A percentile compares a stretch with the other conserved stretches of the same genome.
phyloP scores from a whole-genome alignment of 2,113 vertebrate genomes.

The Sterna hirundo region DNA sequence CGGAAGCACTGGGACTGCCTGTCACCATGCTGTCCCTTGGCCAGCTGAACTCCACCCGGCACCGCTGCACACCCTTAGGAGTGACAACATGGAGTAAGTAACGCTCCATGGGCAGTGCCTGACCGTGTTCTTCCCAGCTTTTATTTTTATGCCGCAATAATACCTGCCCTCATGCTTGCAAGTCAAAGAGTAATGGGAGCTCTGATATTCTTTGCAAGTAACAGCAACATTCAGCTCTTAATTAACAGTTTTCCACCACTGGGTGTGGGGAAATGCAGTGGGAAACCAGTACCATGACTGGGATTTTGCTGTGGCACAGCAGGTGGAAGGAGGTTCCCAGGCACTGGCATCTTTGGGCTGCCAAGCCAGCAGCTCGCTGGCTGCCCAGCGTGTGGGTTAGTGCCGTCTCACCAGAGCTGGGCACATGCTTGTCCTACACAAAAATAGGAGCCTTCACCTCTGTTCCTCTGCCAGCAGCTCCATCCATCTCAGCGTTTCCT shows the following conservation, averaged over 20 bases:
- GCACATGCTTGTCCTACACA: not conserved
- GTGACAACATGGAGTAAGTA: not conserved
- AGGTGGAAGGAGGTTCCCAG: not conserved
- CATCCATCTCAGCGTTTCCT: not conserved
- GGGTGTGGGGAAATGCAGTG: not conserved
- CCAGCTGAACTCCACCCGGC: not conserved
- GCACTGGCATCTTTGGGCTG: not conserved
- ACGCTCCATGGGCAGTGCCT: not conserved
- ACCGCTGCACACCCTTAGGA: not conserved
- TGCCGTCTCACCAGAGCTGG: not conserved
- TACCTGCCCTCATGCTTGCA: not conserved
- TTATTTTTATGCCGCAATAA: not conserved
- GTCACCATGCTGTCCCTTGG: not conserved
- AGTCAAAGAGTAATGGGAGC: not conserved
- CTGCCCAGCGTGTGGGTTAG: not conserved
- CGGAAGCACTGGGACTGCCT: not conserved
- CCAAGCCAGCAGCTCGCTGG: not conserved
- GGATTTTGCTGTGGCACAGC: not conserved
- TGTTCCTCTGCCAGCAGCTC: not conserved
- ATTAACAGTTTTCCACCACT: not conserved
- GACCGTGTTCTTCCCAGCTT: not conserved
- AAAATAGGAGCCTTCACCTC: conserved; percentile 8
- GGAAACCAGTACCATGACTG: not conserved
- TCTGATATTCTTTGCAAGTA: not conserved
- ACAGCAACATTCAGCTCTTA: not conserved